These are phyloP conservation scores for Drosophila rellima DNA, from an alignment of 2,888 invertebrate species.

Conservation along the genomic window DNA sequence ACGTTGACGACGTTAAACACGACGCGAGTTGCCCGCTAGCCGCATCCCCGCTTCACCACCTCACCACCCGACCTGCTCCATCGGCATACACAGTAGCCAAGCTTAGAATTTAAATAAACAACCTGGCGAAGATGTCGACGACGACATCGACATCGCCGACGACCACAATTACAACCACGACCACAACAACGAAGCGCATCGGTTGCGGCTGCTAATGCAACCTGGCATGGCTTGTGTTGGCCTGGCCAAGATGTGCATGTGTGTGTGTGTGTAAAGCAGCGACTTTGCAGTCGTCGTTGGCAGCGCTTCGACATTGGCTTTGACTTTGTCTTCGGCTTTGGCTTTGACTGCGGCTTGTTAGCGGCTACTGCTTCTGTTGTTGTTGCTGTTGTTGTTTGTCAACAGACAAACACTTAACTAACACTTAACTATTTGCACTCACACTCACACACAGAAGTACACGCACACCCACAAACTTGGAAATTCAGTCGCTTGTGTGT, in stretches of 20 bases:
- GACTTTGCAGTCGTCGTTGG: conserved; percentile 24
- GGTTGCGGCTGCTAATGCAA: conserved; percentile 54
- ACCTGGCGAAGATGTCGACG: conserved; percentile 39
- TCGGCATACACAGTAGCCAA: conserved; percentile 68
- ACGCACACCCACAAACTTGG: conserved; percentile 24
- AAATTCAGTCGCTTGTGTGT: conserved; percentile 16
- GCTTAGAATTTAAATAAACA: conserved; percentile 83
- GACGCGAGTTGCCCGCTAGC: conserved; percentile 39
- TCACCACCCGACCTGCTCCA: conserved; percentile 5
- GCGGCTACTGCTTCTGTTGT: conserved; percentile 28
- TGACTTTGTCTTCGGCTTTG: conserved; percentile 30
- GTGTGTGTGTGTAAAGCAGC: conserved; percentile 11
- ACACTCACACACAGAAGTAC: background rate
- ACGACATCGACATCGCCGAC: conserved; percentile 24
- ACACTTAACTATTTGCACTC: conserved; percentile 64
- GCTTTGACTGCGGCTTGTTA: conserved; percentile 47
- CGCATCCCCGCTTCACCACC: conserved; percentile 14
- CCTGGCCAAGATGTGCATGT: conserved; percentile 18
- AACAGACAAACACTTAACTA: conserved; percentile 60
- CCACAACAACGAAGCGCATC: conserved; percentile 58
- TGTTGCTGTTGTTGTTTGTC: conserved; percentile 67
- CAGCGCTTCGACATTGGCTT: conserved; percentile 45
- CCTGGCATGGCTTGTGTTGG: conserved; percentile 34
- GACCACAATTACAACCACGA: conserved; percentile 29
- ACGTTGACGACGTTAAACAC: conserved; percentile 49